These are phyloP conservation scores for Vimba vimba DNA, from an alignment of 2,113 vertebrate genomes.

Conservation along the genomic window DNA sequence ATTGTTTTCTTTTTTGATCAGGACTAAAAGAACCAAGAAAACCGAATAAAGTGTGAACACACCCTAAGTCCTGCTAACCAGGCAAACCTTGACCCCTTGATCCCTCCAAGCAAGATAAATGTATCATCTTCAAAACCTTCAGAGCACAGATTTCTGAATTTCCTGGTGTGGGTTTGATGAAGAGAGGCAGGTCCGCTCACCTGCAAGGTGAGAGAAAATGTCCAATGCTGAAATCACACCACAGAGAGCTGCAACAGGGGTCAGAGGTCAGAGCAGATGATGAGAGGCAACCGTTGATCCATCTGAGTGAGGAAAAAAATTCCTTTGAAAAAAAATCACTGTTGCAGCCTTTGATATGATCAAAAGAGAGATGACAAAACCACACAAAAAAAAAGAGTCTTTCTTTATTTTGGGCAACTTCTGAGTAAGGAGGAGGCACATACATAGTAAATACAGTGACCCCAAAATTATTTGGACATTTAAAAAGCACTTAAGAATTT, in stretches of 20 bases:
- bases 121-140: constrained; percentile 31
- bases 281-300: constrained; percentile 25
- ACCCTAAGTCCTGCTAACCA: background rate
- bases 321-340: background rate
- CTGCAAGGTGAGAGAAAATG: constrained; percentile 49
- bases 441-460: background rate
- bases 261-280: constrained; percentile 42
- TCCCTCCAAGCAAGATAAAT: background rate
- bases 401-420: background rate
- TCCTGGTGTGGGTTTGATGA: constrained; percentile 15
- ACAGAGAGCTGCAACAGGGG: constrained; percentile 37
- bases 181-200: background rate
- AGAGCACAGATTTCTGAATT: background rate
- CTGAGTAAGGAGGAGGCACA: background rate
- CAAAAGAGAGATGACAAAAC: background rate
- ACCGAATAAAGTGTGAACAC: no score
- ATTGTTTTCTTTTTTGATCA: no score
- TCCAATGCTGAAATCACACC: constrained; percentile 45
- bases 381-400: background rate
- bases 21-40: no score
- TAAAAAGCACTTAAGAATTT: background rate
- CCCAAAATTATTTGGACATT: background rate
- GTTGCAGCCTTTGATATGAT: background rate
- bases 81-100: background rate
- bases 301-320: constrained; percentile 23